Conservation (phyloP, 2,888 invertebrate species). For the Mayetiola destructor region DNA sequence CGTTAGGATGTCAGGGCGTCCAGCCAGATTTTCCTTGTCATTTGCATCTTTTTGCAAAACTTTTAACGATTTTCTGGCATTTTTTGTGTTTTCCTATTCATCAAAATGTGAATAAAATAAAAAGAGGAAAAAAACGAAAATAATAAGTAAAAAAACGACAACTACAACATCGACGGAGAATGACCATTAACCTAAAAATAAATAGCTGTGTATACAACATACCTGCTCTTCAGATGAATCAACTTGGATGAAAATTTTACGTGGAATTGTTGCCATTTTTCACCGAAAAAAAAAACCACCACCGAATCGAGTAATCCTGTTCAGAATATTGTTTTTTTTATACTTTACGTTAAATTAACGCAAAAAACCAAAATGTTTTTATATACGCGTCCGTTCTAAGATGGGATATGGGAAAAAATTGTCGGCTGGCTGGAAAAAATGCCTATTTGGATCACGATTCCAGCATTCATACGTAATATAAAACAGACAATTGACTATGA, state of each 20-base stretch:
- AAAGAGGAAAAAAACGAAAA: no score
- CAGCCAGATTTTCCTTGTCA: slow-evolving; percentile 63
- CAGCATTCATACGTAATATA: no score
- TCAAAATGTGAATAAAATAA: no score
- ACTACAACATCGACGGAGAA: background rate
- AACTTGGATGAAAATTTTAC: slow-evolving; percentile 33
- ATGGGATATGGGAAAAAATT: no score
- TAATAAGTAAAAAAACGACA: background rate
- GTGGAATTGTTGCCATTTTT: slow-evolving; percentile 31
- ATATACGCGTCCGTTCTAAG: background rate
- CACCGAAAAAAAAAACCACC: background rate
- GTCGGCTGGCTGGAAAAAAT: no score
- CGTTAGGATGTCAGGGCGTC: slow-evolving; percentile 40
- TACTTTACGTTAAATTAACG: no score
- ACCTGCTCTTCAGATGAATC: slow-evolving; percentile 32
- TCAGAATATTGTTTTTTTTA: no score
- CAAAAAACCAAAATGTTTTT: background rate
- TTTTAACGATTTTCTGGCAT: slow-evolving; percentile 53
- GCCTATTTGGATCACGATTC: no score
- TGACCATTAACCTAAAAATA: background rate
- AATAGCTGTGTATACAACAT: background rate
- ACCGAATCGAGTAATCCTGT: no score
- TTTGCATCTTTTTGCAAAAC: slow-evolving; percentile 54
- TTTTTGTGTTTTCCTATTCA: slow-evolving; percentile 42
- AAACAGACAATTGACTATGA: no score